Conservation (phyloP, 2,113 vertebrate genomes). For the Prinia subflava region DNA sequence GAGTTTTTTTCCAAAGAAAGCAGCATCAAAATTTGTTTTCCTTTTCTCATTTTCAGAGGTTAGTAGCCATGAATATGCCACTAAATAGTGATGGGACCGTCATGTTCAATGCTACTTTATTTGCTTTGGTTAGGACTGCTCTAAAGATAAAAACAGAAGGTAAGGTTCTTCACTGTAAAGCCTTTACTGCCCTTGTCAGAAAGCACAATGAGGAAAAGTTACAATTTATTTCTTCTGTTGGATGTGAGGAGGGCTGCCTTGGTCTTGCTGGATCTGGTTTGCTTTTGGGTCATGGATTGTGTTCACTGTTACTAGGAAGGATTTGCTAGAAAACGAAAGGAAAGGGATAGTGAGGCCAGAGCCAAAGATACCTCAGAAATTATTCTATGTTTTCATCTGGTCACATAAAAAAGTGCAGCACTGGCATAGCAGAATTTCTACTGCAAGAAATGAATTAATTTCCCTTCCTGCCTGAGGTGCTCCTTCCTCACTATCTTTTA, state of each 20-base stretch:
- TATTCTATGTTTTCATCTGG: not conserved
- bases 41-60: slow-evolving; percentile 78
- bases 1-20: not conserved
- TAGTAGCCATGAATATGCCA: slow-evolving; percentile 99
- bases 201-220: not conserved
- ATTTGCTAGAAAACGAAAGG: not conserved
- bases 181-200: not conserved
- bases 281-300: not conserved
- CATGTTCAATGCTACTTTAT: slow-evolving; percentile 98
- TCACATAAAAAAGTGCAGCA: not conserved
- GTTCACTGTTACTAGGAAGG: not conserved
- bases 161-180: slow-evolving; percentile 54
- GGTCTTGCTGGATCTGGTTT: not conserved
- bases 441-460: not conserved
- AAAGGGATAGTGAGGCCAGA: not conserved
- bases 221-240: not conserved
- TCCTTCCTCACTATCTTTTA: not conserved
- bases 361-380: not conserved
- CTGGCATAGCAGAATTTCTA: not conserved
- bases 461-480: not conserved
- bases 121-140: slow-evolving; percentile 95
- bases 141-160: slow-evolving; percentile 99
- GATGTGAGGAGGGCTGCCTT: not conserved
- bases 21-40: not conserved
- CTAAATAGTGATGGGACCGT: slow-evolving; percentile 97